Conservation (phyloP, 1,140 invertebrate genomes). For the Oreohelix idahoensis region DNA sequence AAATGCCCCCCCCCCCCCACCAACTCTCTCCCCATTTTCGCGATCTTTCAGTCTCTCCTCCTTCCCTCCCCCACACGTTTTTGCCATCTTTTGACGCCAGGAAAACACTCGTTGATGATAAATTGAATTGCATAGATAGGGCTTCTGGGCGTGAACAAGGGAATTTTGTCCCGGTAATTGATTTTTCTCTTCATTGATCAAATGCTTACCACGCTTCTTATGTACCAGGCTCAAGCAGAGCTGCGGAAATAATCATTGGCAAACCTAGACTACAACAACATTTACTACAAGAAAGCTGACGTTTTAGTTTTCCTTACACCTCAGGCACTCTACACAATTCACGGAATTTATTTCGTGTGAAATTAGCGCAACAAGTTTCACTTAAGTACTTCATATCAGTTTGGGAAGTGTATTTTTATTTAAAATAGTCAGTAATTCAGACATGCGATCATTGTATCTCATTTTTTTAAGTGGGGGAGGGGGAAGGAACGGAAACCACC, state of each 20-base stretch:
- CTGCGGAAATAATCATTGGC: neutral
- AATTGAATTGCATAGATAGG: slow-evolving; percentile 5
- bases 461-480: too few relatives aligned
- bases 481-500: too few relatives aligned
- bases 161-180: neutral
- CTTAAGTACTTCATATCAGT: too few relatives aligned
- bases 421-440: too few relatives aligned
- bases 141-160: neutral
- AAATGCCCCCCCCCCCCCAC: neutral
- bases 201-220: neutral
- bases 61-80: neutral
- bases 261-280: neutral
- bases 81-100: neutral
- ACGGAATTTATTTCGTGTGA: too few relatives aligned
- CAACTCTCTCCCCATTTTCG: neutral
- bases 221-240: neutral
- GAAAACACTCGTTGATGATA: neutral
- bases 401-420: too few relatives aligned
- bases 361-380: too few relatives aligned
- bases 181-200: neutral
- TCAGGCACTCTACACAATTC: too few relatives aligned
- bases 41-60: neutral
- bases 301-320: too few relatives aligned
- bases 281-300: too few relatives aligned
- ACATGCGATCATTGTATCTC: too few relatives aligned